Percentiles rank a stretch among this genome's conserved stretches.
These are phyloP conservation scores for Phoenicopterus ruber DNA, from an alignment of 2,113 vertebrate genomes.

Conservation along the genomic window DNA sequence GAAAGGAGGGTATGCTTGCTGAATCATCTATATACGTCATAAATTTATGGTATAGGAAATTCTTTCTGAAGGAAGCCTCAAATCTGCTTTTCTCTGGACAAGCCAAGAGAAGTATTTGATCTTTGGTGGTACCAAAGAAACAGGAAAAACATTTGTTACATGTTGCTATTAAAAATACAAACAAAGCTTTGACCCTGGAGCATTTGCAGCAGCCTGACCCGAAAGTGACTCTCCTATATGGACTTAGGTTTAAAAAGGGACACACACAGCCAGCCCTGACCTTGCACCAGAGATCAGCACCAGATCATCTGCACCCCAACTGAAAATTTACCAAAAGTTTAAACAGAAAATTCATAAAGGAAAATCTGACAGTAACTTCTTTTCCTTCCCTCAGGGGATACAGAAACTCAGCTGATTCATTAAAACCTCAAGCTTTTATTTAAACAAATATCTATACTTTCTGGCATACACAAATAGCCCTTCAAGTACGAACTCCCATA, in stretches of 20 bases:
- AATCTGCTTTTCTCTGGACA: not conserved
- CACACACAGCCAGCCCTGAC: not conserved
- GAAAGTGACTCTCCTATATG: not conserved
- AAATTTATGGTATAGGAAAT: not conserved
- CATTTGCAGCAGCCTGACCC: not conserved
- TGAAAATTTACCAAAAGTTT: not conserved
- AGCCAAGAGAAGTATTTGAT: not conserved
- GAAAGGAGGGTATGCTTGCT: not conserved
- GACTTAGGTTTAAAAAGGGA: not conserved
- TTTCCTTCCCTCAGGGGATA: not conserved
- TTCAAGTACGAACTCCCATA: not conserved
- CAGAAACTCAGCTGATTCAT: not conserved
- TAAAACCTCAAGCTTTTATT: not conserved
- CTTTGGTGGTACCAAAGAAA: not conserved
- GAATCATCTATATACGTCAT: accelerated
- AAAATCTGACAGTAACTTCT: not conserved
- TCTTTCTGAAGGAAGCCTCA: not conserved
- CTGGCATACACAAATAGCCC: not conserved
- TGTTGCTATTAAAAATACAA: accelerated
- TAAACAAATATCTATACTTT: not conserved
- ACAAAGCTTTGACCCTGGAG: not conserved
- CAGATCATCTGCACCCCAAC: not conserved
- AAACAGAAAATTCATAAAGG: not conserved
- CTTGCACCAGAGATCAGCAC: not conserved
- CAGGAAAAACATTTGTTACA: not conserved